Conservation (phyloP, 1,140 invertebrate species). For the Drosophila repleta region DNA sequence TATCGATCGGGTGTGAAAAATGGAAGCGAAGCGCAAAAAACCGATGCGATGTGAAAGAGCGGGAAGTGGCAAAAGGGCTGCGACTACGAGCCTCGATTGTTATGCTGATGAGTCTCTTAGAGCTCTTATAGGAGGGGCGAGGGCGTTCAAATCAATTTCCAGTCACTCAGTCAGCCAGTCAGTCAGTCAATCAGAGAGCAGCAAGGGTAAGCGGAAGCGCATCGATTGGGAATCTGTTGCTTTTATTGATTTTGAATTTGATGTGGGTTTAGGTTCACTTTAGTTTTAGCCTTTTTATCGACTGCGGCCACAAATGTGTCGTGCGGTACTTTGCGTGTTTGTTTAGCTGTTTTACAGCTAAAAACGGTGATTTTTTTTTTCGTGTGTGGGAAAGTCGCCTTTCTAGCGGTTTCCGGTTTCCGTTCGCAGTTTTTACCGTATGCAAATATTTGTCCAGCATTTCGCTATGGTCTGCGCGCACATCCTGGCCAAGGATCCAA, state of each 20-base stretch:
- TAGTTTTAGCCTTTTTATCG: neutral
- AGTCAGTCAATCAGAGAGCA: neutral
- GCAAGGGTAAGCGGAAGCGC: conserved; percentile 8
- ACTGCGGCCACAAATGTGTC: neutral
- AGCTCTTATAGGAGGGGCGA: conserved; percentile 2
- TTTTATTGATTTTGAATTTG: conserved; percentile 45
- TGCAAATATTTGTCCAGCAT: conserved; percentile 69
- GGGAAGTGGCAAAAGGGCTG: conserved; percentile 56
- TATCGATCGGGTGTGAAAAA: conserved; percentile 51
- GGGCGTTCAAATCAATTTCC: conserved; percentile 67
- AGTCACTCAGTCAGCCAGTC: conserved; percentile 27
- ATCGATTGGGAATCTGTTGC: conserved; percentile 62
- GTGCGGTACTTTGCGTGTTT: conserved; percentile 40
- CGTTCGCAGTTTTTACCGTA: conserved; percentile 56
- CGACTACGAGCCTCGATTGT: conserved; percentile 36
- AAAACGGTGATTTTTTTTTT: conserved; percentile 8
- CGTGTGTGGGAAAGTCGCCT: conserved; percentile 5
- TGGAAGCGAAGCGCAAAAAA: conserved; percentile 28
- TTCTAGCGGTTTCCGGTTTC: conserved; percentile 49
- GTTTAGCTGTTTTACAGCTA: conserved; percentile 67
- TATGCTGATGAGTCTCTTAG: conserved; percentile 64
- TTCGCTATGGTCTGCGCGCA: conserved; percentile 5
- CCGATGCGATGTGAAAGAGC: conserved; percentile 23
- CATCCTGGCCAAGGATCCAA: conserved; percentile 26
- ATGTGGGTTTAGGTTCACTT: conserved; percentile 38